Percentiles rank a stretch among this genome's conserved stretches.
These are phyloP conservation scores for Carcinoscorpius rotundicauda DNA, from an alignment of 1,140 invertebrate species.

Conservation along the genomic window DNA sequence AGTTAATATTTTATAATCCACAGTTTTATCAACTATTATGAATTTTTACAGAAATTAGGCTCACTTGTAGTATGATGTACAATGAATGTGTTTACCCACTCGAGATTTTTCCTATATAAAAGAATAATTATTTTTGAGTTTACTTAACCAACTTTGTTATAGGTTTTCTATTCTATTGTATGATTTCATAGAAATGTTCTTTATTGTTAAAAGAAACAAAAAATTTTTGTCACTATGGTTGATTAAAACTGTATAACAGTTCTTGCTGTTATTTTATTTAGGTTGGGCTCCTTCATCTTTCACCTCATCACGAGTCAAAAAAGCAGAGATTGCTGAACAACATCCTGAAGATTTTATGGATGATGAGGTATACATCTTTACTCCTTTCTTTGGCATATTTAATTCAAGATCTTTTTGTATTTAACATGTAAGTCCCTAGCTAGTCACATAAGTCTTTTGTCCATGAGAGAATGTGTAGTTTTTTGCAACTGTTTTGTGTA, in stretches of 20 bases:
- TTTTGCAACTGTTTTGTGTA: too few relatives aligned
- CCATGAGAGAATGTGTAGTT: too few relatives aligned
- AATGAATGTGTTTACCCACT: too few relatives aligned
- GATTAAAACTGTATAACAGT: background rate
- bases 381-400: constrained; percentile 2
- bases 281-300: constrained; percentile 77
- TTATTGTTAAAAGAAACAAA: too few relatives aligned
- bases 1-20: too few relatives aligned
- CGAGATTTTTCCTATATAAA: too few relatives aligned
- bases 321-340: constrained; percentile 39
- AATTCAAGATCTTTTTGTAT: constrained; percentile 12
- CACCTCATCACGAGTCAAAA: constrained; percentile 69
- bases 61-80: too few relatives aligned
- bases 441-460: too few relatives aligned
- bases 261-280: constrained; percentile 4
- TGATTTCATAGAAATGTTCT: background rate
- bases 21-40: too few relatives aligned
- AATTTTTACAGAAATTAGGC: too few relatives aligned
- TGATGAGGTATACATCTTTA: constrained; percentile 52
- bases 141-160: background rate
- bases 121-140: too few relatives aligned
- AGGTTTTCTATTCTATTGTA: background rate
- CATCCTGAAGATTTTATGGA: constrained; percentile 96
- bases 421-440: background rate
- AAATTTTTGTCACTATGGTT: too few relatives aligned